Conservation (phyloP, 2,797 vertebrate species). For the Sparus aurata region DNA sequence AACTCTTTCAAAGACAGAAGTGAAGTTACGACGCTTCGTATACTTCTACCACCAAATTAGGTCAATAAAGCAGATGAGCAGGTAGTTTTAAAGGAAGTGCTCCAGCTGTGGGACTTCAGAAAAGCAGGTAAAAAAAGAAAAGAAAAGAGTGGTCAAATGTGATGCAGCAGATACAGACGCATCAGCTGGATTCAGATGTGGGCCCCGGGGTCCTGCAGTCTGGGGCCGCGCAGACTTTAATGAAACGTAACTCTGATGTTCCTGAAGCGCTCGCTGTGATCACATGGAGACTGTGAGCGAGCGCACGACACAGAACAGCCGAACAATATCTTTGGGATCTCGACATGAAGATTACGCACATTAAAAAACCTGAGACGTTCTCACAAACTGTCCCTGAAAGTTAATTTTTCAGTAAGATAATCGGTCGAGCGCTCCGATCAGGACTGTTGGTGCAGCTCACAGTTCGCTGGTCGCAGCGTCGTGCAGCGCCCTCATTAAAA, state of each 20-base stretch:
- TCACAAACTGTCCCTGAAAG: too few relatives aligned
- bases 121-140: neutral
- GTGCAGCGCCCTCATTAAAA: too few relatives aligned
- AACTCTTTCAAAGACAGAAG: neutral
- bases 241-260: neutral
- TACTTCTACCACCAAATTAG: neutral
- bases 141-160: neutral
- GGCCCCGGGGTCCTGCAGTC: neutral
- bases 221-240: neutral
- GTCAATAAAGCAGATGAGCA: neutral
- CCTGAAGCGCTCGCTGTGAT: neutral
- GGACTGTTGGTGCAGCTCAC: too few relatives aligned
- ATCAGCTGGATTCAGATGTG: neutral
- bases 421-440: too few relatives aligned
- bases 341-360: too few relatives aligned
- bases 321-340: too few relatives aligned
- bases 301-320: too few relatives aligned
- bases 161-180: neutral
- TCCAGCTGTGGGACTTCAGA: neutral
- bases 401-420: too few relatives aligned
- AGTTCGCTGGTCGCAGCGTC: too few relatives aligned
- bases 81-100: neutral
- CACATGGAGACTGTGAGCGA: too few relatives aligned
- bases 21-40: neutral
- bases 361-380: too few relatives aligned